Conservation (phyloP, 2,797 vertebrate genomes). For the Acomys russatus region DNA sequence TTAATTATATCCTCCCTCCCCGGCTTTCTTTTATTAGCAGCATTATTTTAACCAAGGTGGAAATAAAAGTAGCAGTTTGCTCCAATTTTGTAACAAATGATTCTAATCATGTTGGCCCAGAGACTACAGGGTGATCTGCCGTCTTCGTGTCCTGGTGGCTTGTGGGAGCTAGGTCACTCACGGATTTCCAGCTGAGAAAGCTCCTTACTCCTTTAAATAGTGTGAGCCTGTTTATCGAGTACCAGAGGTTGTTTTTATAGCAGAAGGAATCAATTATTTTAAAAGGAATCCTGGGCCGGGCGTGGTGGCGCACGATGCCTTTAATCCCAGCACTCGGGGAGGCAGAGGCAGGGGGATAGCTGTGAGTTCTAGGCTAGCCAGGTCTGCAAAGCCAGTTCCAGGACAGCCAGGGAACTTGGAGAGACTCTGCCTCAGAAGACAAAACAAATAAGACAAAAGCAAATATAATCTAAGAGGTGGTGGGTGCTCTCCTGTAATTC, state of each 20-base stretch:
- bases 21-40: slow-evolving; percentile 65
- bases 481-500: too few relatives aligned
- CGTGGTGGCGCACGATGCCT: background rate
- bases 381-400: background rate
- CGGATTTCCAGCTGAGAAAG: background rate
- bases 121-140: background rate
- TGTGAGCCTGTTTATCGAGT: slow-evolving; percentile 59
- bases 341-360: background rate
- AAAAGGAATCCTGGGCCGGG: background rate
- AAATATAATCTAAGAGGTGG: background rate
- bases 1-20: slow-evolving; percentile 63
- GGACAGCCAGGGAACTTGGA: background rate
- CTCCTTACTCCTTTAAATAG: slow-evolving; percentile 59
- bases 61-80: slow-evolving; percentile 73
- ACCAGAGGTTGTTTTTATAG: slow-evolving; percentile 49
- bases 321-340: background rate
- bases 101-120: background rate
- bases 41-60: slow-evolving; percentile 68
- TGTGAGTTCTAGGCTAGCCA: background rate
- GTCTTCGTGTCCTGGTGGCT: background rate
- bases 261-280: slow-evolving; percentile 60
- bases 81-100: slow-evolving; percentile 74
- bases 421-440: background rate
- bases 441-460: too few relatives aligned
- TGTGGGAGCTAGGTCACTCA: background rate